Evolutionary conservation across 2,113 vertebrate species (phyloP), one percentile per base, ranked within the genome.

Genomic region (Turdus rufiventris): DNA sequence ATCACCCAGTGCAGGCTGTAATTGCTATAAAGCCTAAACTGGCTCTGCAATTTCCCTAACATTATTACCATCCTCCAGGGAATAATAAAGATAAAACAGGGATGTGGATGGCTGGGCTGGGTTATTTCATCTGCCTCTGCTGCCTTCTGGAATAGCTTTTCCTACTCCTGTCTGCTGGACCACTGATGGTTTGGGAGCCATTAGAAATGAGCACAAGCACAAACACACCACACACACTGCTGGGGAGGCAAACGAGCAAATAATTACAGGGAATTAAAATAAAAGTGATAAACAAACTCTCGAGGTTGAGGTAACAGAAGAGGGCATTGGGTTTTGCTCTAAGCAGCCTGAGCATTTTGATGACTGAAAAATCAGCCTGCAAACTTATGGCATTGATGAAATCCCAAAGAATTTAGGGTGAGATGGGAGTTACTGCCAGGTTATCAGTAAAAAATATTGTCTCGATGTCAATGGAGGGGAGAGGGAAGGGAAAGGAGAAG

Each of bases 1-100:
- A 95, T 76, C 70, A 60, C 58, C 73, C 78, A 42, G 74, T 16
- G 62, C 62, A 93, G 81, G 42, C 74, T 85, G 36, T 53, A 79
- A 95, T 65, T 95, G 88, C 78, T 42, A 4, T 42, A 31, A 90
- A 91, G 42, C 54, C 88, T 89, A 29, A 90, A 73, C 74, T 40
- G 85, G 89, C 89, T 83, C 76, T 90, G 90, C 95, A 94, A 88
- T 95, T 91, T 77, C 71, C 84, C 74, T 83, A 76, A 88, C 45
- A 8, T 76, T 57, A 94, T 88, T 68, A 73, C 54, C 60, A 47
- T 17, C 34, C 93, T 83, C 78, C 50, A 54, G 92, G 93, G 95
- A 83, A 79, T 85, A 76, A 91, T 72, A 79, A 89, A 91, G 90
- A 88, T 85, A 73, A 93, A 89, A 67, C 40, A 85, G 82, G 21